Percentiles rank a stretch among this genome's conserved stretches.
Evolutionary conservation across 2,888 invertebrate species (phyloP).

Genomic region (Chouioia cunea): DNA sequence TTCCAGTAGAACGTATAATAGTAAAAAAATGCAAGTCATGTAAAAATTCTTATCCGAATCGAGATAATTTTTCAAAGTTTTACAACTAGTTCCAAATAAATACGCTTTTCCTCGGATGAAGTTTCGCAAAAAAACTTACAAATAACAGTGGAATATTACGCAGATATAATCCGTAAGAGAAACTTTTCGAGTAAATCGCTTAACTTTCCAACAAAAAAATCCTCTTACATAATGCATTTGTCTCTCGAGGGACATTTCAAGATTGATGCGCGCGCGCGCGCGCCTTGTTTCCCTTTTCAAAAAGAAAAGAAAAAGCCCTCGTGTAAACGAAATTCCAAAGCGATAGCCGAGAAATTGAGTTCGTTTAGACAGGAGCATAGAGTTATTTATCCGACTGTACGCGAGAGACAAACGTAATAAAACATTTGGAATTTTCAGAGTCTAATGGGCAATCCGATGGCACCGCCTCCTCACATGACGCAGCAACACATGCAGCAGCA

Average conservation of each 20-base stretch:
- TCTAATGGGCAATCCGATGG: conserved; percentile 65
- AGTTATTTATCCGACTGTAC: background rate
- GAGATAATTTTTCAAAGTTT: too few species aligned
- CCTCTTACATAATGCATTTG: conserved; percentile 36
- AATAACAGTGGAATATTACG: conserved; percentile 15
- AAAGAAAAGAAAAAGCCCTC: background rate
- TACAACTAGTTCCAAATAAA: too few species aligned
- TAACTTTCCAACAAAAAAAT: conserved; percentile 17
- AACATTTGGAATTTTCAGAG: conserved; percentile 53
- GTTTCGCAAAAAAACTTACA: too few species aligned
- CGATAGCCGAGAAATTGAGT: conserved; percentile 10
- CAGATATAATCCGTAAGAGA: conserved; percentile 23
- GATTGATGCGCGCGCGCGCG: conserved; percentile 13
- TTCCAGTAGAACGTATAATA: too few species aligned
- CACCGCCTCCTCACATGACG: conserved; percentile 63
- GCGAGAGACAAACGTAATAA: conserved; percentile 7
- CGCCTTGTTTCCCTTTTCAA: conserved; percentile 8
- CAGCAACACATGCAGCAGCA: conserved; percentile 60
- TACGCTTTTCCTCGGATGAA: too few species aligned
- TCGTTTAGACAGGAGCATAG: background rate
- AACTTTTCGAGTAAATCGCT: conserved; percentile 23
- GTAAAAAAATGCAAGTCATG: too few species aligned
- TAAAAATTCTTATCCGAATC: too few species aligned
- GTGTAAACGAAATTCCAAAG: conserved; percentile 11
- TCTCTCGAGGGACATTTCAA: background rate